Percentiles rank a stretch among this genome's conserved stretches.
phyloP scores from a whole-genome alignment of 2,113 vertebrate species.

The Sialia sialis region DNA sequence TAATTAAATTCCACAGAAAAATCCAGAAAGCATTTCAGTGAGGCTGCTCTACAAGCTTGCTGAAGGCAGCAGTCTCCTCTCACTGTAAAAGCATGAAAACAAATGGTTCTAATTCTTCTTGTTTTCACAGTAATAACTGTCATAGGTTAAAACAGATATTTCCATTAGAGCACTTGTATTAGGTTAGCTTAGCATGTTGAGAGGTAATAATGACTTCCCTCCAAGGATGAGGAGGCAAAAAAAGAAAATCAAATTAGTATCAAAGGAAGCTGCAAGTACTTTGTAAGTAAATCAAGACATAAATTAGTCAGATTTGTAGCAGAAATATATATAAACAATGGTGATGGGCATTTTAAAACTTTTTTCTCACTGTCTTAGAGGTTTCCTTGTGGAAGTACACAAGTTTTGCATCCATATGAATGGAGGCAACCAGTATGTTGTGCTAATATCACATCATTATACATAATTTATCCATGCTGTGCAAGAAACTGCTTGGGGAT shows the following conservation, averaged over 20 bases:
- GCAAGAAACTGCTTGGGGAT: background rate
- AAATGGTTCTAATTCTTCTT: slow-evolving; percentile 18
- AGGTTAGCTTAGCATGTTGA: background rate
- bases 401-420: background rate
- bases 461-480: background rate
- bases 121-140: slow-evolving; percentile 31
- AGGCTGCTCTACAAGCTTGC: background rate
- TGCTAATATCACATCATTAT: background rate
- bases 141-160: slow-evolving; percentile 4
- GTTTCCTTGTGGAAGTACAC: background rate
- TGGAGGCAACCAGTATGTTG: background rate
- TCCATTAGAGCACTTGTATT: slow-evolving; percentile 2
- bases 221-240: background rate
- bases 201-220: background rate
- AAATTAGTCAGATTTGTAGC: background rate
- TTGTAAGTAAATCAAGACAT: background rate
- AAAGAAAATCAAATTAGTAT: background rate
- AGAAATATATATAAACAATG: background rate
- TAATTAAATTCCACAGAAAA: background rate
- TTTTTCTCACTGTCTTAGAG: background rate
- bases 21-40: background rate
- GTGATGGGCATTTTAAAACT: background rate
- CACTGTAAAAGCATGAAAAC: background rate
- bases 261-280: background rate
- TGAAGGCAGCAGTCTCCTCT: background rate